Evolutionary conservation across 2,888 invertebrate genomes (phyloP).

Genomic region (Scaptomyza polygonia): DNA sequence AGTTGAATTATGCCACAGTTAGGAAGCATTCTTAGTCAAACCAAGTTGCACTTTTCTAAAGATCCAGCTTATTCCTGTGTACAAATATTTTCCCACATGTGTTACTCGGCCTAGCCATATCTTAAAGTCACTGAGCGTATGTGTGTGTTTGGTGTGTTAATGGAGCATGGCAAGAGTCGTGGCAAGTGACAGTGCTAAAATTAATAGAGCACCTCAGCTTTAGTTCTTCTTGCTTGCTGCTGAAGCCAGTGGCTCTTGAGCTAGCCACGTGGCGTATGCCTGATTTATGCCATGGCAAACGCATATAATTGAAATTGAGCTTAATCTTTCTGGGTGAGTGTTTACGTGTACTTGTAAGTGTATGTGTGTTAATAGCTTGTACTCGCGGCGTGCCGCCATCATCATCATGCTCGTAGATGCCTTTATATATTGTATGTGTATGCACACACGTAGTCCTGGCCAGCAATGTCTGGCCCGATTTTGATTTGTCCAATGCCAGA

Average conservation of each 20-base stretch:
- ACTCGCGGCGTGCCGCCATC: slow-evolving; percentile 45
- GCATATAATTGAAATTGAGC: slow-evolving; percentile 67
- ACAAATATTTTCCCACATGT: background rate
- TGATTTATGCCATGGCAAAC: slow-evolving; percentile 64
- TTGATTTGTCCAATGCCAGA: slow-evolving; percentile 45
- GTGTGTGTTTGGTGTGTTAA: slow-evolving; percentile 28
- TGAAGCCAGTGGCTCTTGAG: slow-evolving; percentile 23
- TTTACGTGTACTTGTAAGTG: slow-evolving; percentile 4
- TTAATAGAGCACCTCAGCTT: slow-evolving; percentile 69
- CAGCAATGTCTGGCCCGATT: slow-evolving; percentile 37
- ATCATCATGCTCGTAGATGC: background rate
- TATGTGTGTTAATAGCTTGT: slow-evolving; percentile 29
- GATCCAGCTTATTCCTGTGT: background rate
- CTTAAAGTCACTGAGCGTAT: background rate
- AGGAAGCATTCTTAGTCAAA: background rate
- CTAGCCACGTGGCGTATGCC: slow-evolving; percentile 64
- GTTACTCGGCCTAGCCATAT: slow-evolving; percentile 6
- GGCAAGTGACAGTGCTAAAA: slow-evolving; percentile 70
- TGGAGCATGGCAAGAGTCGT: slow-evolving; percentile 47
- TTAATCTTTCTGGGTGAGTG: slow-evolving; percentile 12
- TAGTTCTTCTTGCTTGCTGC: slow-evolving; percentile 20
- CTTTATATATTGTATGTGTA: background rate
- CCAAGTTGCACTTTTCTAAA: background rate
- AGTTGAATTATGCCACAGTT: background rate
- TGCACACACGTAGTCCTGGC: slow-evolving; percentile 9